Percentiles rank a stretch among this genome's conserved stretches.
These are phyloP conservation scores for Onychomys arenicola DNA, from an alignment of 2,797 vertebrate genomes.

Conservation along the genomic window DNA sequence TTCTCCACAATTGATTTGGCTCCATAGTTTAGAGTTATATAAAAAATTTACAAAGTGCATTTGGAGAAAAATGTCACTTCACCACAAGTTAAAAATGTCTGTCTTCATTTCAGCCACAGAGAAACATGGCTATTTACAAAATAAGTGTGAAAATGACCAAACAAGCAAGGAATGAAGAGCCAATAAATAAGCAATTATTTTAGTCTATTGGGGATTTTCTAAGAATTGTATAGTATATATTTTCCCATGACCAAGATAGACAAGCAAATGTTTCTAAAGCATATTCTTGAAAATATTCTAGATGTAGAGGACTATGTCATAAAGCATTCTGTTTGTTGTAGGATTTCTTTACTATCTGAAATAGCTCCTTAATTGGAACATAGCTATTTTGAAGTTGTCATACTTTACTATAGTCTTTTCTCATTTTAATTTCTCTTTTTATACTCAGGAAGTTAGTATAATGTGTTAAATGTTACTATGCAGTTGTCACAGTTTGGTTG, in stretches of 20 bases:
- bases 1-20: constrained; percentile 71
- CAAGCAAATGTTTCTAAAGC: neutral
- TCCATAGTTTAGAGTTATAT: constrained; percentile 53
- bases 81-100: constrained; percentile 23
- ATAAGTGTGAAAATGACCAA: neutral
- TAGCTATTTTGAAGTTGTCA: neutral
- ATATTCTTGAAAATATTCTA: neutral
- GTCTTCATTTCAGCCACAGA: constrained; percentile 46
- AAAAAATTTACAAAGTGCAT: constrained; percentile 65
- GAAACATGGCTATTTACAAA: constrained; percentile 38
- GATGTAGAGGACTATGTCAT: neutral
- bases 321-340: neutral
- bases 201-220: neutral
- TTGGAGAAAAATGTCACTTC: constrained; percentile 59
- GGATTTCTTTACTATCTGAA: neutral
- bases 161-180: neutral
- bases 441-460: neutral
- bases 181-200: constrained; percentile 32
- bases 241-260: neutral
- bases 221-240: neutral
- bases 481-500: neutral
- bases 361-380: neutral
- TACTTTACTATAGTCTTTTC: neutral
- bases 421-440: neutral
- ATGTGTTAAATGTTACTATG: neutral